These are phyloP conservation scores for Podarcis muralis DNA, from an alignment of 2,113 vertebrate species.

Conservation along the genomic window DNA sequence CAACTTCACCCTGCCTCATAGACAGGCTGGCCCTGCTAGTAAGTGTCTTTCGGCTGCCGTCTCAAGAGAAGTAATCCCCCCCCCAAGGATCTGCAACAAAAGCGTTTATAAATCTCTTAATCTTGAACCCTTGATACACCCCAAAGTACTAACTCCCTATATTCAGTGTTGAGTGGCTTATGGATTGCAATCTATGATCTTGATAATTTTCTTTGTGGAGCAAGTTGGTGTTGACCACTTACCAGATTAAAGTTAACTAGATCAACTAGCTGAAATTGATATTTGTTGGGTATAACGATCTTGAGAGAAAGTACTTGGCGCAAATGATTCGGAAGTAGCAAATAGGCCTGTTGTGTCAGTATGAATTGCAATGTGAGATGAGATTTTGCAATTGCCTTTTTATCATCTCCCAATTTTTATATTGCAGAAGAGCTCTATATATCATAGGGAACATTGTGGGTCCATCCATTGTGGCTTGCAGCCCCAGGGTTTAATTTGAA, in stretches of 20 bases:
- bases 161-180: not conserved
- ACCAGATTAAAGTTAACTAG: not conserved
- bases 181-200: not conserved
- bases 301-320: not conserved
- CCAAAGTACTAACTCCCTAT: too few species aligned
- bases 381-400: constrained; percentile 27
- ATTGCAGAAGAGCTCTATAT: not conserved
- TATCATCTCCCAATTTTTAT: constrained; percentile 30
- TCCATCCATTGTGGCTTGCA: constrained; percentile 14
- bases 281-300: not conserved
- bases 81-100: not conserved
- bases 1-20: too few species aligned
- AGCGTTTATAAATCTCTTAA: not conserved
- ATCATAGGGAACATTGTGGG: not conserved
- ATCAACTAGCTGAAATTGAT: not conserved
- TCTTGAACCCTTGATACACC: not conserved
- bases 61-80: too few species aligned
- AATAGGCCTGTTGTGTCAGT: constrained; percentile 12
- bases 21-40: too few species aligned
- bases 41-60: not conserved
- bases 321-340: not conserved
- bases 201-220: not conserved
- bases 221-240: not conserved
- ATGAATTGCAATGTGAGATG: constrained; percentile 14
- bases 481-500: constrained; percentile 24